Base-by-base conservation (phyloP, 2,888 invertebrate genomes). In the Erebia ligea region DNA sequence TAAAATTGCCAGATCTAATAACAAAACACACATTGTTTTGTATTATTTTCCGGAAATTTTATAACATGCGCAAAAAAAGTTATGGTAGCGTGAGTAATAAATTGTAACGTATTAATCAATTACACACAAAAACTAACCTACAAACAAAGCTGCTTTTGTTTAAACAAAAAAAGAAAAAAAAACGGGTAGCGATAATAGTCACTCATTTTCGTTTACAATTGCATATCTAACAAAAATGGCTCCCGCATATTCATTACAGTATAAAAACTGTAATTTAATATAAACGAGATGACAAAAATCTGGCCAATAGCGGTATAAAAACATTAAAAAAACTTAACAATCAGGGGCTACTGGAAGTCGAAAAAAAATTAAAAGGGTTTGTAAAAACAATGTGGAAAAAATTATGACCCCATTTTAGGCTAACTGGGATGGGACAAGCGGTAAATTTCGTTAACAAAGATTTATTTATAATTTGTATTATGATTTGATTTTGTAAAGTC, bases 231-330 rank as follows among this genome's bases (percentile, higher is more conserved):
- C 84, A 84, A 75, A 81, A 89, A 89, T 83, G 78, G 82, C 67
- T 81, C 92, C 91, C 91, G 90, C 90, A 90, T 93, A 91, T 91
- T 89, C 87, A 92, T 92, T 90, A 89, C 88, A 73, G 74, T 76
- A 87, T 79, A 91, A 91, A 92, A 92, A 91, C 85, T 80, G 91
- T 92, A 92, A 93, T 92, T 92, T 92, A 92, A 92, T 92, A 92
- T 91, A 92, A 92, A 92, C 87, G 90, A 91, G 87, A 88, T 82
- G 89, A 91, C 90, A 89, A 87, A 88, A 92, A 92, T 89, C 88
- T 82, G 78, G 91, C 89, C 86, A 92, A 90, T 82, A 79, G 79
- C 77, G 79, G 72, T 78, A 85, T 82, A 89, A 91, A 90, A 90
- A 89, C 77, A 77, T 79, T 66, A 34, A 34, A 64, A 90, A 91